A percentile compares a stretch with the other conserved stretches of the same genome.
These are phyloP conservation scores for Pemphredon lugubris DNA, from an alignment of 2,888 invertebrate genomes.

Conservation along the genomic window DNA sequence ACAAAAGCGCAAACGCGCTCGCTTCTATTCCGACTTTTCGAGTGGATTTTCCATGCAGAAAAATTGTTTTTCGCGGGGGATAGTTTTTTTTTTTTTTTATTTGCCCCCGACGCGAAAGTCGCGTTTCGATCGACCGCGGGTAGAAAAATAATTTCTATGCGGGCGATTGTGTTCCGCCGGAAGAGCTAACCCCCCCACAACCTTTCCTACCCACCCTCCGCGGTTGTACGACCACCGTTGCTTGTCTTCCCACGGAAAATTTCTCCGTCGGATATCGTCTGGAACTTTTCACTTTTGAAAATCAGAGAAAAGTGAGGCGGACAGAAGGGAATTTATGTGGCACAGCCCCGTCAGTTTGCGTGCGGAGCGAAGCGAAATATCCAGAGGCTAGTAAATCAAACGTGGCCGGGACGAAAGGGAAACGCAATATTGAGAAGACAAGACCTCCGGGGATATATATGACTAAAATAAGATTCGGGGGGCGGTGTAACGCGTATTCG, in stretches of 20 bases:
- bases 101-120: not conserved
- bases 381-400: slow-evolving; percentile 23
- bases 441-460: slow-evolving; percentile 1
- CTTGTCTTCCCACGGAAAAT: no score
- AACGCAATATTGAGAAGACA: slow-evolving; percentile 8
- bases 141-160: no score
- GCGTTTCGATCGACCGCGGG: not conserved
- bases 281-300: slow-evolving; percentile 8
- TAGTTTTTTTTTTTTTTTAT: not conserved
- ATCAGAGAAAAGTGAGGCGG: slow-evolving; percentile 13
- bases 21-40: not conserved
- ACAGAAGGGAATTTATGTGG: slow-evolving; percentile 33
- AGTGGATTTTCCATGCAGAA: not conserved
- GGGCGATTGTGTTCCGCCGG: no score
- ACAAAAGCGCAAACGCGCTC: not conserved
- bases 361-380: slow-evolving; percentile 9
- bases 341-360: slow-evolving; percentile 14
- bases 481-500: not conserved
- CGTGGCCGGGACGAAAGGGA: not conserved
- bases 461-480: not conserved
- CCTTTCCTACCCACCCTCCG: no score
- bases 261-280: no score
- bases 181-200: no score
- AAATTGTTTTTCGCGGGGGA: not conserved
- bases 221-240: no score